Evolutionary conservation across 2,797 vertebrate species (phyloP), one percentile per base, ranked within the genome.

Genomic region (Enteromius mattozi): DNA sequence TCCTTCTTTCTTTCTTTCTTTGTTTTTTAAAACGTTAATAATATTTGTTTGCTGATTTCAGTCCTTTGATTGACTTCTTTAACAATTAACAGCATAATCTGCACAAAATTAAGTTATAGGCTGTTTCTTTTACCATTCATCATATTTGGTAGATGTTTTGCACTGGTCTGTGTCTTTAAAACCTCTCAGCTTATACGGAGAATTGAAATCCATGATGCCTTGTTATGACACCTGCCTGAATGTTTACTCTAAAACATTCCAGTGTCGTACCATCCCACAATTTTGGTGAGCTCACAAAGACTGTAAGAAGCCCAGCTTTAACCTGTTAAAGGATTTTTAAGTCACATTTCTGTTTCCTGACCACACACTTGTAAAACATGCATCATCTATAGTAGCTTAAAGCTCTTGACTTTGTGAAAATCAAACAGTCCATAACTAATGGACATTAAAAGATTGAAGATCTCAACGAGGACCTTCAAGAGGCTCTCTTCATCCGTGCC

Each of bases 381-480:
- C 12, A 65, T 19, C 27, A 37, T 24, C 42, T 82, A 72, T 63
- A 35, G 56, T 13, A 40, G 37, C 24, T 21, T 33, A 59, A 47
- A 30, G 24, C 56, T 59, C 24, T 42, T 65, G 9, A 21, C 9
- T 21, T 27, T 37, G 33, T 27, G 33, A 40, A 80, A 80, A 81
- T 74, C 37, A 72, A 71, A 72, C 30, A 21, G 30, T 51, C 59
- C 21, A 75, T 66, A 75, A 65, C 80, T 49, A 82, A 82, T 37
- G 1, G 9, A 47, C 59, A 27, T 66, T 65, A 75, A 59, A 69
- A 7, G 49, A 42, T 2, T 45, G 35, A 77, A 70, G 63, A 78
- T 69, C 82, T 83, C 24, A 59, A 70, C 19, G 24, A 78, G 19
- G 24, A 83, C 82, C 74, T 83, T 77, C 16, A n/a, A 77, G 72